Conservation (phyloP, 2,797 vertebrate genomes). For the Denticeps clupeoides region DNA sequence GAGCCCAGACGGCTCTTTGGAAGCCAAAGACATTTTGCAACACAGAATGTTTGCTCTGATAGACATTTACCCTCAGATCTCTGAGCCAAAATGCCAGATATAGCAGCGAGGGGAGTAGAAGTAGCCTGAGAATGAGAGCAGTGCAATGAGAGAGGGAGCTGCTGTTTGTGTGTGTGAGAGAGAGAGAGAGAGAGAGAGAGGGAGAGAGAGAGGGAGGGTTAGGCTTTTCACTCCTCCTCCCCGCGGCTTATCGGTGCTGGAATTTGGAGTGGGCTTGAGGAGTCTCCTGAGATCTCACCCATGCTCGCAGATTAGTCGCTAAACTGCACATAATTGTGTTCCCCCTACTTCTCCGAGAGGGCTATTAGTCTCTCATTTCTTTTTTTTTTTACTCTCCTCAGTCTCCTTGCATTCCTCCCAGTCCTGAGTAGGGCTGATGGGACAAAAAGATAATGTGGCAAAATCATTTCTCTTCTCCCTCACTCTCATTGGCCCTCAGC, state of each 20-base stretch:
- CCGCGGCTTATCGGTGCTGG: constrained; percentile 78
- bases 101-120: constrained; percentile 1
- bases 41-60: constrained; percentile 27
- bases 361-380: constrained; percentile 83
- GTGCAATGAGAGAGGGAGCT: constrained; percentile 1
- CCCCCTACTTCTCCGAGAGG: constrained; percentile 77
- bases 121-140: constrained; percentile 32
- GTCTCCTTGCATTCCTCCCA: constrained; percentile 56
- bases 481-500: neutral
- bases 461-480: constrained; percentile 11
- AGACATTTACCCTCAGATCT: constrained; percentile 36
- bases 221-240: constrained; percentile 43
- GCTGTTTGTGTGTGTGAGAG: too few species aligned
- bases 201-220: constrained; percentile 13
- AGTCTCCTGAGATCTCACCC: constrained; percentile 77
- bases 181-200: constrained; percentile 13
- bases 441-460: constrained; percentile 47
- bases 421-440: constrained; percentile 59
- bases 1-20: constrained; percentile 32
- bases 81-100: constrained; percentile 23
- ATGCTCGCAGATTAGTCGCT: constrained; percentile 85
- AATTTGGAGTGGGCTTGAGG: constrained; percentile 84
- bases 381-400: constrained; percentile 28
- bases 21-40: constrained; percentile 36
- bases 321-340: constrained; percentile 91